Base-by-base conservation (phyloP, 2,888 invertebrate species). In the Drosophila pullipes region DNA sequence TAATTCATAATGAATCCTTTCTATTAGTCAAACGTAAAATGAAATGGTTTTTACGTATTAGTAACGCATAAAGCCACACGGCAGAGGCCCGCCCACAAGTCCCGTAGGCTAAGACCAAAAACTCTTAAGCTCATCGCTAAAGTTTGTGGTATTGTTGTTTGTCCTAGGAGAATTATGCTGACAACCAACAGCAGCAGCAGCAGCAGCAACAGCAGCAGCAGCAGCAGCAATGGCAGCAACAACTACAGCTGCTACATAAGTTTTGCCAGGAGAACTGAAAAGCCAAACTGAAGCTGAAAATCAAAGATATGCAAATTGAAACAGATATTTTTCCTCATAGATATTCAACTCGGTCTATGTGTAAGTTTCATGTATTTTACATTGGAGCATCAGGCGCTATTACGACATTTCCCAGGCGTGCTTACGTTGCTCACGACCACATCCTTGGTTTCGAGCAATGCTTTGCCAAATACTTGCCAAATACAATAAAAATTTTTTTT, bases 1-100 rank as follows among this genome's bases (percentile, higher is more conserved):
- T 87, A 87, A 87, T 90, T 87, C 89, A 87, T 90, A 90, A 87
- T 90, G 90, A 87, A 90, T 89, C 90, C 87, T 90, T 90, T 88
- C 89, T 87, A 89, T 85, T 90, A 90, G 90, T 83, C 90, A 88
- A 83, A 86, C 85, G 86, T 88, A 85, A 90, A 87, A 89, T 82
- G 74, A 77, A 89, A 87, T 89, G 85, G 81, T 87, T 85, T 87
- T 69, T 67, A 59, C 77, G 85, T 87, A 89, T 85, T 86, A 86
- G 85, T 73, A 74, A 75, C 80, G 77, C 82, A 85, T 85, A 86
- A 82, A 83, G 81, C 89, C 88, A 49, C 73, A 69, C 60, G 68
- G 72, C 67, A 31, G 2, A 11, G 41, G 49, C 28, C 59, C 55
- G 49, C 28, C 62, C 55, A 41, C 22, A 25, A 64, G 50, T 52